phyloP scores from a whole-genome alignment of 2,888 invertebrate genomes.

The Atrina japonica region DNA sequence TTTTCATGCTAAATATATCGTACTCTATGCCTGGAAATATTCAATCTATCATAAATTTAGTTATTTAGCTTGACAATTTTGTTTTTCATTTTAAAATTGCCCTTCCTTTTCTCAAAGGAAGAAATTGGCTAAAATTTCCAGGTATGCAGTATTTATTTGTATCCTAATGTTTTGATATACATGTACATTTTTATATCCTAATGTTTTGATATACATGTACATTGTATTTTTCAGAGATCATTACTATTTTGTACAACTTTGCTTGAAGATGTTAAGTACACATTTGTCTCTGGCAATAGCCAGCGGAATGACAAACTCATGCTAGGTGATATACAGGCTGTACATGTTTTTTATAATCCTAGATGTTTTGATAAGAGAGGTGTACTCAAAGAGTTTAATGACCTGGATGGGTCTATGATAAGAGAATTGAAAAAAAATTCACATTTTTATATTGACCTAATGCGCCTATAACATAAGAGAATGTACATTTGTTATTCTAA shows the following conservation, averaged over 20 bases:
- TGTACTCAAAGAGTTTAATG: not conserved
- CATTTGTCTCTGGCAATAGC: conserved; percentile 84
- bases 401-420: too few species aligned
- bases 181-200: too few species aligned
- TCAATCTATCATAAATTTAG: too few species aligned
- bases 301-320: conserved; percentile 82
- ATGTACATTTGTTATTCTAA: not conserved
- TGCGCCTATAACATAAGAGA: not conserved
- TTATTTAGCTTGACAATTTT: too few species aligned
- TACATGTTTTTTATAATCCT: not conserved
- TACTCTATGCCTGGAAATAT: too few species aligned
- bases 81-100: too few species aligned
- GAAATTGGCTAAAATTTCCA: too few species aligned
- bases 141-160: too few species aligned
- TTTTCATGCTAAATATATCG: too few species aligned
- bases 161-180: too few species aligned
- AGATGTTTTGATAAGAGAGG: not conserved
- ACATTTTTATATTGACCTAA: not conserved
- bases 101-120: too few species aligned
- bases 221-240: conserved; percentile 83
- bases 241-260: conserved; percentile 84
- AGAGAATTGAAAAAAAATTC: not conserved
- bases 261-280: conserved; percentile 83
- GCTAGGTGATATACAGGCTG: conserved; percentile 79
- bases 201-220: too few species aligned